Evolutionary conservation across 2,797 vertebrate genomes (phyloP).

Genomic region (Sciurus vulgaris): DNA sequence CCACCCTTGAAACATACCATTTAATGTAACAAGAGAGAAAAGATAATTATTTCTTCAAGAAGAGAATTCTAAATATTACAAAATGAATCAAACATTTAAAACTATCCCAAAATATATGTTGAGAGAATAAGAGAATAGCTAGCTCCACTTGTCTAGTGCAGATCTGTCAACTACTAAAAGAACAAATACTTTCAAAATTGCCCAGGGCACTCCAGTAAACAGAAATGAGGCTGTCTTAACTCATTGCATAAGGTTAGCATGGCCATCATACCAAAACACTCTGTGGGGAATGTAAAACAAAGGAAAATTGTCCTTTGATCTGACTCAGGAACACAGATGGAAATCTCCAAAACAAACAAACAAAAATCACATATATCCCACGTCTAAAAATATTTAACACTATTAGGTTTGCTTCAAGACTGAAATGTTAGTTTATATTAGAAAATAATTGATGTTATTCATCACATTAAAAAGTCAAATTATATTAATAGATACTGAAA

Average conservation of each 20-base stretch:
- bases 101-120: neutral
- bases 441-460: neutral
- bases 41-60: neutral
- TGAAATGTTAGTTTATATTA: neutral
- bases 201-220: neutral
- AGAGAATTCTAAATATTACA: neutral
- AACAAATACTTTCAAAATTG: neutral
- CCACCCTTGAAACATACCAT: neutral
- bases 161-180: neutral
- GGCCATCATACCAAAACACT: neutral
- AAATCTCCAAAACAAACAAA: neutral
- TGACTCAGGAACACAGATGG: neutral
- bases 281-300: neutral
- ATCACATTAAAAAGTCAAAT: neutral
- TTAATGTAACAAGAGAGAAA: neutral
- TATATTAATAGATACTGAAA: neutral
- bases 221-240: neutral
- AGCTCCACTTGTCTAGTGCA: neutral
- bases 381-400: neutral
- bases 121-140: neutral
- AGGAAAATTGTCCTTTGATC: neutral
- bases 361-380: neutral
- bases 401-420: neutral
- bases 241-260: neutral
- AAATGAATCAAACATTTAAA: constrained; percentile 5